phyloP scores from a whole-genome alignment of 2,888 invertebrate genomes.

The Flexamia atlantica region DNA sequence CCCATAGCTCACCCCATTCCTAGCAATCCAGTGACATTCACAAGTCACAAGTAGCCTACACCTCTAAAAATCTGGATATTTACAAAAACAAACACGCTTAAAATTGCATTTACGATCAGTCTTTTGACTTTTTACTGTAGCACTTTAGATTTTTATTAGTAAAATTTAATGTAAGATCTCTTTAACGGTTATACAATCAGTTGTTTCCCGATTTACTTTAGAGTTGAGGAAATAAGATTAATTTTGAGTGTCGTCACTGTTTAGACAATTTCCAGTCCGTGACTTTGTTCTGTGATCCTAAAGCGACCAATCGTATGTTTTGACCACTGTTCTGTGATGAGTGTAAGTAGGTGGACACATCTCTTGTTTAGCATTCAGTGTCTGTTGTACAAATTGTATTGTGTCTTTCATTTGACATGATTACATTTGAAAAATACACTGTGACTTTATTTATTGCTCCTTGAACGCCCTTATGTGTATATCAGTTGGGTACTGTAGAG shows the following conservation, averaged over 20 bases:
- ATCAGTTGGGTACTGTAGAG: no score
- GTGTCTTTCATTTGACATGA: conserved; percentile 55
- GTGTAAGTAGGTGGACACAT: conserved; percentile 49
- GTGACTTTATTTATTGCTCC: conserved; percentile 4
- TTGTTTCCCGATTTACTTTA: not conserved
- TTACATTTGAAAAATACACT: conserved; percentile 30
- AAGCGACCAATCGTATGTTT: conserved; percentile 50
- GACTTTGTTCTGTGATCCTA: conserved; percentile 36
- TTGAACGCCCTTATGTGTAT: not conserved
- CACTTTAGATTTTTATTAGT: conserved; percentile 4
- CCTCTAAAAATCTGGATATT: conserved; percentile 3
- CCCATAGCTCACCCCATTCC: no score
- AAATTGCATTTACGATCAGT: conserved; percentile 42
- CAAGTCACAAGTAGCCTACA: no score
- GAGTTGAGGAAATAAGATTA: not conserved
- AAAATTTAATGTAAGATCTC: conserved; percentile 23
- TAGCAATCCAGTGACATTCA: no score
- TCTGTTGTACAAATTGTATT: conserved; percentile 53
- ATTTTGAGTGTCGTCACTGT: not conserved
- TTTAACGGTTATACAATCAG: not conserved
- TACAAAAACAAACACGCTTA: conserved; percentile 32
- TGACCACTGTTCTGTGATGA: conserved; percentile 4
- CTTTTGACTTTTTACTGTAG: conserved; percentile 51
- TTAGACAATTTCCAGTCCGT: not conserved
- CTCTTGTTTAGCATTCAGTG: conserved; percentile 35